A percentile compares a stretch with the other conserved stretches of the same genome.
These are phyloP conservation scores for Agrotis exclamationis DNA, from an alignment of 2,888 invertebrate genomes.

Conservation along the genomic window DNA sequence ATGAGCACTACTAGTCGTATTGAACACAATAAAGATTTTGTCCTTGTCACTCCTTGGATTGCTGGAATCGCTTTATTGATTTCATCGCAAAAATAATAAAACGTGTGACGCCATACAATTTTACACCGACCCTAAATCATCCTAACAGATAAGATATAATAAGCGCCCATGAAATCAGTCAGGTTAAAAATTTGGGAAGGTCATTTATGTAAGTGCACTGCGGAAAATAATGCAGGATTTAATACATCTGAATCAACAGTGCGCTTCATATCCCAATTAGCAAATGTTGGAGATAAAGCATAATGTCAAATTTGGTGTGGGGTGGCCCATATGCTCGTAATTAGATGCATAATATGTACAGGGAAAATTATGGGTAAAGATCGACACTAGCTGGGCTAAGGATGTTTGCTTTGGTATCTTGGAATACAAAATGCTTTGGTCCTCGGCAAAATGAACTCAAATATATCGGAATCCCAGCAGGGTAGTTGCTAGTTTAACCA, in stretches of 20 bases:
- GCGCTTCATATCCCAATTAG: background rate
- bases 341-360: no score
- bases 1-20: background rate
- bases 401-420: background rate
- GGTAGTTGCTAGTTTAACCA: no score
- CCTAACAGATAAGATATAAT: conserved; percentile 7
- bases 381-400: background rate
- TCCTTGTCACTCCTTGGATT: background rate
- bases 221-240: background rate
- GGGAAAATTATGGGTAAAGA: background rate
- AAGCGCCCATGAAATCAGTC: background rate
- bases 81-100: background rate
- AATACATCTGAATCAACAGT: conserved; percentile 1
- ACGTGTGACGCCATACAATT: background rate
- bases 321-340: no score
- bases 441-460: background rate
- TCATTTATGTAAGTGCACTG: background rate
- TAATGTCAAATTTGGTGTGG: background rate
- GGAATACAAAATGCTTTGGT: background rate
- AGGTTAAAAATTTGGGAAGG: background rate
- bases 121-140: background rate
- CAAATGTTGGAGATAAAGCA: background rate
- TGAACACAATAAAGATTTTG: background rate
- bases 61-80: background rate
- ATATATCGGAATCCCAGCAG: background rate